Base-by-base conservation (phyloP, 53 echinoderm and acorn worm species). In the Temnopleurus reevesii region DNA sequence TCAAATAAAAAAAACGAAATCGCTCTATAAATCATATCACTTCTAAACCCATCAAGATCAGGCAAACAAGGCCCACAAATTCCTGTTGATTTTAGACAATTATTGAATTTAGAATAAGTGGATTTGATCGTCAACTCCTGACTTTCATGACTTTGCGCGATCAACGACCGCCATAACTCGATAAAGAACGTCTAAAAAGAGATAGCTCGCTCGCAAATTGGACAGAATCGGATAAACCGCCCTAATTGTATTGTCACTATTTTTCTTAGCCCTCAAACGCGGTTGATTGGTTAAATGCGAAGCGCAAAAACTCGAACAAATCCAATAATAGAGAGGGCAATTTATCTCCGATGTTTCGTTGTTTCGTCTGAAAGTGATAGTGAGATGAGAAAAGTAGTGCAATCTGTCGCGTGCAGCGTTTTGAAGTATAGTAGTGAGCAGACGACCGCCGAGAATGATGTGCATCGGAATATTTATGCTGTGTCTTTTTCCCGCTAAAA, bases 31-130 rank as follows among this genome's bases (percentile, higher is more conserved):
- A 71, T 71, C 71, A 41, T 71, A 79, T 79, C 79, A 79, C 51
- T 49, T 29, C 19, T 26, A 46, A 46, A 5, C 49, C 30, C 79
- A 49, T 79, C 29, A 79, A 49, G 27, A 12, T 5, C 47, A 29
- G 55, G 30, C 83, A 55, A 55, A 55, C 21, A 34, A 83, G 55
- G 35, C 83, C 29, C 83, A 21, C 10, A 85, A 85, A 85, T 85
- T 58, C 85, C 44, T 85, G 85, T 85, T 85, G 85, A 85, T 85
- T 85, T 60, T 85, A 60, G 85, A 30, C 59, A 85, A 85, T 85
- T 85, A 85, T 85, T 85, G 60, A 60, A 85, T 85, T 85, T 85
- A 30, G 59, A 55, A 83, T n/a, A 83, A 83, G 83, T 83, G 83
- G 83, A 83, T 83, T 83, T 83, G 79, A 47, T 71, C 71, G 71